Evolutionary conservation across 2,888 invertebrate genomes (phyloP).

Genomic region (Ctena decussata): DNA sequence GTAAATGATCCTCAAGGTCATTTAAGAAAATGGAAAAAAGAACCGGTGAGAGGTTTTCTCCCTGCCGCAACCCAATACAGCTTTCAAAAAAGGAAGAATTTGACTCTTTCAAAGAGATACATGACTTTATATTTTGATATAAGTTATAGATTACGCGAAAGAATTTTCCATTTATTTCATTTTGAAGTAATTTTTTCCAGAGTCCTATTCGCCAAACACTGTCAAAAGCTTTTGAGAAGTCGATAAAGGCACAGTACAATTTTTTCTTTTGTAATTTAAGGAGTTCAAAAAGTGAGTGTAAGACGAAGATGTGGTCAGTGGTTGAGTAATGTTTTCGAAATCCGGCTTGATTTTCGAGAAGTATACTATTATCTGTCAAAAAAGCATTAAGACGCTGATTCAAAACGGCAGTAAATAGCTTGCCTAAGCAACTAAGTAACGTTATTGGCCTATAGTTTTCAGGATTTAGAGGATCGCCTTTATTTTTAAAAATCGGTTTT

Average conservation of each 20-base stretch:
- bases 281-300: not conserved
- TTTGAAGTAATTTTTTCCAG: not conserved
- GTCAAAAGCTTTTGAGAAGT: not conserved
- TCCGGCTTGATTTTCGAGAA: constrained; percentile 53
- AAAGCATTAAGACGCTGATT: constrained; percentile 39
- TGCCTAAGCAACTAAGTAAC: constrained; percentile 44
- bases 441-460: constrained; percentile 48
- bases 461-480: constrained; percentile 27
- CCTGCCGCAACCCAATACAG: not conserved
- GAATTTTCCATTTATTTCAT: not conserved
- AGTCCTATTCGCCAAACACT: not conserved
- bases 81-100: not conserved
- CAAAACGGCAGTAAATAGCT: constrained; percentile 39
- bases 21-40: not conserved
- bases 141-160: not conserved
- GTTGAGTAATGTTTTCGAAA: constrained; percentile 44
- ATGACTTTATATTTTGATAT: not conserved
- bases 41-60: not conserved
- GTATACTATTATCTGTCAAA: constrained; percentile 27
- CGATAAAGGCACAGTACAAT: not conserved
- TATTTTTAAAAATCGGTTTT: constrained; percentile 48
- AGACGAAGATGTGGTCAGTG: constrained; percentile 8
- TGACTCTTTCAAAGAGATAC: not conserved
- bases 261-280: not conserved
- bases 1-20: not conserved